A percentile compares a stretch with the other conserved stretches of the same genome.
These are phyloP conservation scores for Nomia melanderi DNA, from an alignment of 1,140 invertebrate species.

Conservation along the genomic window DNA sequence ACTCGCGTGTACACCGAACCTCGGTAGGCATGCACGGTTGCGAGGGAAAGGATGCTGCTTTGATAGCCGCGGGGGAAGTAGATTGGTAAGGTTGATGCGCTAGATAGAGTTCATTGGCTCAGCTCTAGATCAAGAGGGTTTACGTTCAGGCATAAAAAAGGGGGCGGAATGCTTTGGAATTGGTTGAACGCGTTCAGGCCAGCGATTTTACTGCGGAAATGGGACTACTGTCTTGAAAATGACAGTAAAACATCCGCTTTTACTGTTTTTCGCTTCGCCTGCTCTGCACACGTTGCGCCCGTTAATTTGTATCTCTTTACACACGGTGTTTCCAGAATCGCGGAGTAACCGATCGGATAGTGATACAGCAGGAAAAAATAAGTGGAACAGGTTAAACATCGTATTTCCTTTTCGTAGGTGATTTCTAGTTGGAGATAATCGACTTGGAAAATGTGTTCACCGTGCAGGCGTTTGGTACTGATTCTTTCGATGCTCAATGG, in stretches of 20 bases:
- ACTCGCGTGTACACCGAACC: conserved; percentile 54
- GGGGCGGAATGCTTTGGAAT: conserved; percentile 64
- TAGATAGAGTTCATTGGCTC: conserved; percentile 75
- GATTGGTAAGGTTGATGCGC: conserved; percentile 74
- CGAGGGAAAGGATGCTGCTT: conserved; percentile 68
- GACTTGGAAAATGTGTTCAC: too few relatives aligned
- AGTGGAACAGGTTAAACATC: too few relatives aligned
- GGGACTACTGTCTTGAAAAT: conserved; percentile 52
- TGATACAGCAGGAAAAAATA: too few relatives aligned
- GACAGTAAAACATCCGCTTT: conserved; percentile 13
- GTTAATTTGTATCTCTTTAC: conserved; percentile 3
- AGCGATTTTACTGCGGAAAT: conserved; percentile 58
- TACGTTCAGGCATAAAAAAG: conserved; percentile 71
- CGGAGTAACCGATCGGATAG: too few relatives aligned
- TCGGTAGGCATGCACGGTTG: conserved; percentile 44
- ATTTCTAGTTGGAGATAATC: too few relatives aligned
- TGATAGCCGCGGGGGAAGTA: conserved; percentile 76
- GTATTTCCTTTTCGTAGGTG: too few relatives aligned
- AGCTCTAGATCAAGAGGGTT: conserved; percentile 68
- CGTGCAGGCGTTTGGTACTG: too few relatives aligned
- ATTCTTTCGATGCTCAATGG: too few relatives aligned
- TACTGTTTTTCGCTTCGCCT: background rate
- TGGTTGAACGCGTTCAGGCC: conserved; percentile 56
- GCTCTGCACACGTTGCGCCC: background rate
- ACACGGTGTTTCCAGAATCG: background rate